phyloP scores from a whole-genome alignment of 2,888 invertebrate genomes.

The Tipula confusa region DNA sequence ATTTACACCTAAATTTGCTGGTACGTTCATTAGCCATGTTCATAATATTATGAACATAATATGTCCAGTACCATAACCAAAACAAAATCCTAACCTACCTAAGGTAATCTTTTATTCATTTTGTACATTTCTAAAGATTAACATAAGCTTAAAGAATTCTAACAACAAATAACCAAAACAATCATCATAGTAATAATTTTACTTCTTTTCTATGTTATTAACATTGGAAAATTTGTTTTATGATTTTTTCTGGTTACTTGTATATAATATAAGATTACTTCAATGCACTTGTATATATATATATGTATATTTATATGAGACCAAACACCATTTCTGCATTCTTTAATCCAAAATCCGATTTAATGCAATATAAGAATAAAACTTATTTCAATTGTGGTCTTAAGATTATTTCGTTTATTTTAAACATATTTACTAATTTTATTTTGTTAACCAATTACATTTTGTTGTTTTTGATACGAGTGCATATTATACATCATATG shows the following conservation, averaged over 20 bases:
- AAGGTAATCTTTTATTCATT: neutral
- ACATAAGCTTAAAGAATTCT: neutral
- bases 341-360: neutral
- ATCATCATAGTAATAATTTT: neutral
- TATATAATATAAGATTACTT: neutral
- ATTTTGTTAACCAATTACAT: too few species aligned
- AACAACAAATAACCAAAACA: too few species aligned
- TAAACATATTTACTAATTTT: too few species aligned
- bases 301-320: too few species aligned
- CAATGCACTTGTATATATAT: too few species aligned
- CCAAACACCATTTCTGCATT: neutral
- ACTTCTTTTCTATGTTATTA: neutral
- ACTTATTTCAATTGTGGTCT: neutral
- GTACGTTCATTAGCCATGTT: too few species aligned
- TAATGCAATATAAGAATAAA: neutral
- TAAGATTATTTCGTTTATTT: neutral
- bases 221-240: neutral
- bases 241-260: neutral
- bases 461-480: neutral
- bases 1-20: too few species aligned
- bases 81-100: neutral
- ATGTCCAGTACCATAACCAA: too few species aligned
- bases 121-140: neutral
- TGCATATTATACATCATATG: neutral
- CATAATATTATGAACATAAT: too few species aligned